Base-by-base conservation (phyloP, 1,140 invertebrate genomes). In the Bemisia tabaci region DNA sequence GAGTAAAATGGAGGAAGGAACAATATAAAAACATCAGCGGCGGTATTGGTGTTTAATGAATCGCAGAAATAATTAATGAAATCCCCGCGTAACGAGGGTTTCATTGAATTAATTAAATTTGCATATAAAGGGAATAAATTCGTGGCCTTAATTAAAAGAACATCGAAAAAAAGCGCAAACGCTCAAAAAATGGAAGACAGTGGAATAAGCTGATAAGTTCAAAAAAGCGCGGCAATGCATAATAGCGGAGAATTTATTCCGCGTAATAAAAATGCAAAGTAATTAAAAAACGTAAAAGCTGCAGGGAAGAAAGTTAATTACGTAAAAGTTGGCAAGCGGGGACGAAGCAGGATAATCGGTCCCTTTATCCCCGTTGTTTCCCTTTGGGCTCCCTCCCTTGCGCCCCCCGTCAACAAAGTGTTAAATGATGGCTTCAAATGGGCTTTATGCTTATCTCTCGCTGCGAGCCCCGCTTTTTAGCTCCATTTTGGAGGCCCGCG, bases 51-150 rank as follows among this genome's bases (percentile, higher is more conserved):
- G 33, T 48, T 48, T 48, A 48, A 48, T 48, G 33, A 48, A 48
- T 48, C 33, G 5, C 5, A 48, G 33, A 48, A 5, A 48, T 48
- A 48, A 48, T 48, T 48, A 48, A 48, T 17, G 33, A 17, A 48
- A 48, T 48, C 33, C 33, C 33, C 33, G 33, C 33, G 33, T 48
- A 48, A 48, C 33, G 33, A 48, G 33, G 33, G 33, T 48, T 48
- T 48, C 33, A 48, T 48, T 48, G 33, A 48, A 48, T 48, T 48
- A 48, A 48, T 48, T 48, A 48, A 48, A 48, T 48, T 48, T 48
- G 33, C 33, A 48, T 48, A 48, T 5, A 48, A 48, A 48, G 33
- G 33, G 33, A 48, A 48, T 48, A 48, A 48, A 48, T 48, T 48
- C 17, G 33, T 9, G 33, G 33, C 33, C 5, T 48, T 48, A 48